These are phyloP conservation scores for Iguana delicatissima DNA, from an alignment of 2,797 vertebrate genomes.

Conservation along the genomic window DNA sequence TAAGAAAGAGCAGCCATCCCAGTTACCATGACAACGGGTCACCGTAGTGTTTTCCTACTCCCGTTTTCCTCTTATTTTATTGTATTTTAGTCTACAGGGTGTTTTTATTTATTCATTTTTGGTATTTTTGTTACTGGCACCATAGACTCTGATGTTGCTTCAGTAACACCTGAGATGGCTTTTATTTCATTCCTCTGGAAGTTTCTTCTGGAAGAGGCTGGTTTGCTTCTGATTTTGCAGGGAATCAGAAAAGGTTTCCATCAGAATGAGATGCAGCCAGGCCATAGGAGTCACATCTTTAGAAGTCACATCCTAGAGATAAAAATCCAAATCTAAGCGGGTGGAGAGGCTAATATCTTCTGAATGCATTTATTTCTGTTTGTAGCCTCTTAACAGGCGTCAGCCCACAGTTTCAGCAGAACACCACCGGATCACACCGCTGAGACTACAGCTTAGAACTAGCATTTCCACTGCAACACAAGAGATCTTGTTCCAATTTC, in stretches of 20 bases:
- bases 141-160: slow-evolving; percentile 70
- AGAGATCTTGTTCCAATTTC: not conserved
- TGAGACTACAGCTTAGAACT: not conserved
- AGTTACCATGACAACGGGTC: slow-evolving; percentile 64
- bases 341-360: not conserved
- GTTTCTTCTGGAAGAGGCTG: slow-evolving; percentile 55
- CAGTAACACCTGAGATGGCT: slow-evolving; percentile 65
- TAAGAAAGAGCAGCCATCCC: slow-evolving; percentile 31
- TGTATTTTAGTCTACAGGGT: not conserved
- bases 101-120: not conserved
- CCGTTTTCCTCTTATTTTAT: slow-evolving; percentile 15
- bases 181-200: slow-evolving; percentile 49
- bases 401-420: not conserved
- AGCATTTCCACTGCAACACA: not conserved
- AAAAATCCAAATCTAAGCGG: too few species aligned
- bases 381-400: too few species aligned
- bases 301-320: not conserved
- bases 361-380: not conserved
- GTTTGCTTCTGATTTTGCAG: slow-evolving; percentile 30
- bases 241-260: slow-evolving; percentile 57
- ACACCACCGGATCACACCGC: not conserved
- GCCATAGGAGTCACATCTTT: too few species aligned
- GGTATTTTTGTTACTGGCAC: slow-evolving; percentile 56
- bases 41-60: slow-evolving; percentile 27
- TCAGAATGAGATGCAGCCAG: not conserved